Evolutionary conservation across 2,888 invertebrate genomes (phyloP).

Genomic region (Drosophila greeni): DNA sequence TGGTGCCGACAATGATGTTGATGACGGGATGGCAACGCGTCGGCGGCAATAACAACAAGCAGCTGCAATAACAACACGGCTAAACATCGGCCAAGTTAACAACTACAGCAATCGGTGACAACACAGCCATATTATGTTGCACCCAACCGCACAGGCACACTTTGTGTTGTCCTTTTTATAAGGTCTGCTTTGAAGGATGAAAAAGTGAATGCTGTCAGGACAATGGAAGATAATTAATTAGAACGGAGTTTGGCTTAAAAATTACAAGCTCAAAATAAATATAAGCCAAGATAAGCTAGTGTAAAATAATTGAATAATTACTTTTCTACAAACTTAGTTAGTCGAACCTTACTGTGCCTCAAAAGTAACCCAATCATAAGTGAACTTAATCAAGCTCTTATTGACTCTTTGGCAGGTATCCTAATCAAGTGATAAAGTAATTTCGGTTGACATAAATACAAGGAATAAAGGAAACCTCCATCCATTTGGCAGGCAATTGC

Average conservation of each 20-base stretch:
- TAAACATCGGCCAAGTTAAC: constrained; percentile 21
- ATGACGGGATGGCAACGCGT: constrained; percentile 53
- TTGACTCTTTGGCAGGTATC: not conserved
- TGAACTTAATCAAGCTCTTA: not conserved
- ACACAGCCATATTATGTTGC: constrained; percentile 33
- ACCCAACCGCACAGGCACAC: constrained; percentile 3
- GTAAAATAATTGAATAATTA: too few species aligned
- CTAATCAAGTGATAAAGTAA: not conserved
- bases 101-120: constrained; percentile 36
- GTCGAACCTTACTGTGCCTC: too few species aligned
- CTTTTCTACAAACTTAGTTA: too few species aligned
- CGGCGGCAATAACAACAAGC: constrained; percentile 57
- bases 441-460: constrained; percentile 7
- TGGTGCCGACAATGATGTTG: constrained; percentile 71
- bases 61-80: constrained; percentile 46
- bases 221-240: constrained; percentile 9
- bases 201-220: not conserved
- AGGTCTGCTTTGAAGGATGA: not conserved
- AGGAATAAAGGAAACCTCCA: not conserved
- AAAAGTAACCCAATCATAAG: not conserved
- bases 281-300: too few species aligned
- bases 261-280: too few species aligned
- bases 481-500: constrained; percentile 12
- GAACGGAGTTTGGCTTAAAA: accelerated
- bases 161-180: not conserved